Conservation (phyloP, 2,113 vertebrate genomes). For the Pterophyllum scalare region DNA sequence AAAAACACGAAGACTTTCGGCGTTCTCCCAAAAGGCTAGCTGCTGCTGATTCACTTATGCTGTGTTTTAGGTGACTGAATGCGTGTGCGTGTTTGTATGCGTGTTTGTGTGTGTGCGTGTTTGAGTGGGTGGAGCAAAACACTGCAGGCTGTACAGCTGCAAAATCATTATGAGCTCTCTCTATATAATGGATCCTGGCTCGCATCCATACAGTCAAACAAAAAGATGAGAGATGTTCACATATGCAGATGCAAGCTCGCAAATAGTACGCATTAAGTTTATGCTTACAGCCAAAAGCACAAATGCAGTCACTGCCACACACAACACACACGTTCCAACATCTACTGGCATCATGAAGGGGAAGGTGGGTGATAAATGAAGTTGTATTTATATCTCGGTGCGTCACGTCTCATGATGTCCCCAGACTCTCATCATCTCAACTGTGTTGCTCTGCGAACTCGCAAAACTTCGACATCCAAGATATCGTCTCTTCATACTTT, state of each 20-base stretch:
- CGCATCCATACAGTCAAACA: constrained; percentile 12
- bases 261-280: not conserved
- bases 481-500: constrained; percentile 11
- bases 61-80: constrained; percentile 17
- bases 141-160: constrained; percentile 58
- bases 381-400: constrained; percentile 53
- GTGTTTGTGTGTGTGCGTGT: constrained; percentile 12
- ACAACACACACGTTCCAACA: not conserved
- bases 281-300: not conserved
- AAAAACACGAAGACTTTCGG: constrained; percentile 5
- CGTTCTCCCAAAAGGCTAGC: constrained; percentile 23
- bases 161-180: constrained; percentile 55
- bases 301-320: not conserved
- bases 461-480: constrained; percentile 18
- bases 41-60: constrained; percentile 44
- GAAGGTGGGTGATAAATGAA: constrained; percentile 40
- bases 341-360: not conserved
- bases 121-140: constrained; percentile 31
- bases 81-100: constrained; percentile 4
- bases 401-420: constrained; percentile 31
- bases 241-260: not conserved
- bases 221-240: not conserved
- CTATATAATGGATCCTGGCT: constrained; percentile 37
- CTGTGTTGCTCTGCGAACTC: constrained; percentile 15
- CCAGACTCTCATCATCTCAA: constrained; percentile 30